Conservation (phyloP, 2,888 invertebrate genomes). For the Volucella zonaria region DNA sequence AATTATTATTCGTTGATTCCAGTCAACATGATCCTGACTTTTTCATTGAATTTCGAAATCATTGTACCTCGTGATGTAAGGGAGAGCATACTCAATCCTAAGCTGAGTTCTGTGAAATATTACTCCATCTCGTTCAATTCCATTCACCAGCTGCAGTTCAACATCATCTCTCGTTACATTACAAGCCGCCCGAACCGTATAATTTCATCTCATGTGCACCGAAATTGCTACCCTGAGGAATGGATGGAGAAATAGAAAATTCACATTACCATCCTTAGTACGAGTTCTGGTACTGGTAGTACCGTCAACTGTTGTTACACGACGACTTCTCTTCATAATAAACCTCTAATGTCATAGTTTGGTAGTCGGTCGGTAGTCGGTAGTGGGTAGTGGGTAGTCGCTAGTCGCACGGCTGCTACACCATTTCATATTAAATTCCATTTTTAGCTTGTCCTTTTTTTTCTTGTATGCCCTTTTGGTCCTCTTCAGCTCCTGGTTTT, state of each 20-base stretch:
- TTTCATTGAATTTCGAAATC: too few species aligned
- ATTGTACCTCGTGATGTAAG: too few species aligned
- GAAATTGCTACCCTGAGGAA: neutral
- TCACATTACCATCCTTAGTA: slow-evolving; percentile 29
- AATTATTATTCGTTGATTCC: too few species aligned
- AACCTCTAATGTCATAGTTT: slow-evolving; percentile 60
- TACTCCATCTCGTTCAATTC: too few species aligned
- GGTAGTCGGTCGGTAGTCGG: slow-evolving; percentile 16
- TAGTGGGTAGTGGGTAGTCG: too few species aligned
- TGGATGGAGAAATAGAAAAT: neutral
- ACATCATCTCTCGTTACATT: too few species aligned
- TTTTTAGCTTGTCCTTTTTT: slow-evolving; percentile 20
- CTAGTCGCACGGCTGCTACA: slow-evolving; percentile 57
- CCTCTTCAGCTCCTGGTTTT: slow-evolving; percentile 14
- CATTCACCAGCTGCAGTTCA: too few species aligned
- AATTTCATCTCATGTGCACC: neutral
- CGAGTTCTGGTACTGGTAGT: too few species aligned
- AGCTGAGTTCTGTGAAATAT: too few species aligned
- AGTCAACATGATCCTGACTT: too few species aligned
- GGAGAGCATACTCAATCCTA: too few species aligned
- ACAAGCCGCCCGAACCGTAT: too few species aligned
- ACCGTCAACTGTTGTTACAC: slow-evolving; percentile 62
- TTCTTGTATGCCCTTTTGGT: neutral
- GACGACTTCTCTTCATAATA: slow-evolving; percentile 58
- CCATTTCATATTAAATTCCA: slow-evolving; percentile 56